A percentile compares a stretch with the other conserved stretches of the same genome.
Evolutionary conservation across 64 coral and sea anemone genomes (phyloP).

Genomic region (Montipora capricornis): DNA sequence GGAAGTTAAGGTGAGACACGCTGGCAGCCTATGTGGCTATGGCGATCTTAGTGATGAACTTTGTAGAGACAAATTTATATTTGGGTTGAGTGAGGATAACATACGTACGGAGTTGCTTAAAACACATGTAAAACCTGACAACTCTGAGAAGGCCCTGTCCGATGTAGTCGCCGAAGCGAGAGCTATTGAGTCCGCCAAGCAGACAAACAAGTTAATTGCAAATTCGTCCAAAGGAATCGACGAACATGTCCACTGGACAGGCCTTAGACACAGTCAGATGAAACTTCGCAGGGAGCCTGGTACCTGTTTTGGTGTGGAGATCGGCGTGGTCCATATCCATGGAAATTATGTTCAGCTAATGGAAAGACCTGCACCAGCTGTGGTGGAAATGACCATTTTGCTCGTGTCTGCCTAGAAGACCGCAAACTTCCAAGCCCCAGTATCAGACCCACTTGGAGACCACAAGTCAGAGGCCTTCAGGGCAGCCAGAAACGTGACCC

Average conservation of each 20-base stretch:
- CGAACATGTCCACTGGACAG: conserved; percentile 54
- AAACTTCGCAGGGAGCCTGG: conserved; percentile 46
- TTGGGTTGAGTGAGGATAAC: no score
- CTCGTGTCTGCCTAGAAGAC: conserved; percentile 15
- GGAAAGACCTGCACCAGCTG: conserved; percentile 24
- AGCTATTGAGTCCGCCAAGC: no score
- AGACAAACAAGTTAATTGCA: no score
- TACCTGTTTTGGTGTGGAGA: no score
- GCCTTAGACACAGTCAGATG: conserved; percentile 64
- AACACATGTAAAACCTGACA: not conserved
- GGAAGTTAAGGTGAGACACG: conserved; percentile 27
- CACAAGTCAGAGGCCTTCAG: no score
- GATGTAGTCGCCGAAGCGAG: not conserved
- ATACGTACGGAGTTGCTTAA: not conserved
- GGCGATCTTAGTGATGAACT: no score
- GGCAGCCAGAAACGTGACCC: no score
- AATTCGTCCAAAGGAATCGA: not conserved
- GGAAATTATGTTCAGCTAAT: conserved; percentile 27
- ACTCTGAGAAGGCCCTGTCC: no score
- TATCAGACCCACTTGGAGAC: no score
- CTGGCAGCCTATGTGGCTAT: not conserved
- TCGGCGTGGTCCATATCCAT: no score
- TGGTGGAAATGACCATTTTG: conserved; percentile 45
- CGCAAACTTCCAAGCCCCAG: no score
- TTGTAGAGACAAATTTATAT: no score